Percentiles rank a stretch among this genome's conserved stretches.
These are phyloP conservation scores for Drosophila fuyamai DNA, from an alignment of 1,140 invertebrate genomes.

Conservation along the genomic window DNA sequence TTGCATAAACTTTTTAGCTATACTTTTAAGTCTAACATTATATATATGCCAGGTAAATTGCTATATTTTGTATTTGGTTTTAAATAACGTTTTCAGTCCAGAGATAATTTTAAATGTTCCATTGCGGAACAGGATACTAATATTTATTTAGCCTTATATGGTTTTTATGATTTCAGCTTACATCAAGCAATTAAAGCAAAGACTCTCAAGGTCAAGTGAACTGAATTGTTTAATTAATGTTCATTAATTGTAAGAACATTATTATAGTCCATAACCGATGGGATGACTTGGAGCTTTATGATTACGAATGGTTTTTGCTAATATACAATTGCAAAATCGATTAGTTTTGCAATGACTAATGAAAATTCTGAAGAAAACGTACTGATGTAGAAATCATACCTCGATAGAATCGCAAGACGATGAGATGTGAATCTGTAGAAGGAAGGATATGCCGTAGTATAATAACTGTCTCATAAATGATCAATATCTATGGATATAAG, in stretches of 20 bases:
- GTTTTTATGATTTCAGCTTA: neutral
- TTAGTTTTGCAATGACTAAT: neutral
- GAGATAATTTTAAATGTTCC: neutral
- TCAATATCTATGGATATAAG: neutral
- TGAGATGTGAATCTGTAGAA: conserved; percentile 23
- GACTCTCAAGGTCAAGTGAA: neutral
- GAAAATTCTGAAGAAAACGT: neutral
- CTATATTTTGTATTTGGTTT: neutral
- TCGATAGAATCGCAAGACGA: conserved; percentile 29
- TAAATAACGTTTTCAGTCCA: neutral
- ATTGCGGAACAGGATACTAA: too few species aligned
- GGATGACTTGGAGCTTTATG: conserved; percentile 1
- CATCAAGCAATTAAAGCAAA: neutral
- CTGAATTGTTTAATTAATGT: neutral
- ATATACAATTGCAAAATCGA: neutral
- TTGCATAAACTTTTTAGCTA: too few species aligned
- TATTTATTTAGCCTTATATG: too few species aligned
- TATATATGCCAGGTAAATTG: too few species aligned
- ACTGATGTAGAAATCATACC: conserved; percentile 12
- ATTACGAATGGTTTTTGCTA: neutral
- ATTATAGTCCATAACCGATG: neutral
- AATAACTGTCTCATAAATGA: neutral
- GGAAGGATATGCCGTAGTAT: conserved; percentile 8
- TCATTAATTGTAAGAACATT: neutral
- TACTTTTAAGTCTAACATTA: too few species aligned